A percentile compares a stretch with the other conserved stretches of the same genome.
phyloP scores from a whole-genome alignment of 2,888 invertebrate genomes.

The Rhaphigaster nebulosa region DNA sequence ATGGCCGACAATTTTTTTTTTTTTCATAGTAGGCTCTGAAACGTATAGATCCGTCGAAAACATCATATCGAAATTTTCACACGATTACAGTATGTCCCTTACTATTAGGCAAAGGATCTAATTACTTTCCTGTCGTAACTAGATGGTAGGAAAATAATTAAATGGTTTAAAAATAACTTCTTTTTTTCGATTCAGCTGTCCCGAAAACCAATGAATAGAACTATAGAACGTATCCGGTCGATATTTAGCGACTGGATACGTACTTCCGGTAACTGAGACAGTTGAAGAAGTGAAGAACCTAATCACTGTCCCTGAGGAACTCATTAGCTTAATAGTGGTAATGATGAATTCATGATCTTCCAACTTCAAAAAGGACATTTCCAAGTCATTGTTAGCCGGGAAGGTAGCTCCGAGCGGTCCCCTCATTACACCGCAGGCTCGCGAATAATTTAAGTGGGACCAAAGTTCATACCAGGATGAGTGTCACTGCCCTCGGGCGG shows the following conservation, averaged over 20 bases:
- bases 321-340: slow-evolving; percentile 13
- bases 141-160: too few relatives aligned
- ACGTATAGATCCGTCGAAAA: too few relatives aligned
- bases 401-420: not conserved
- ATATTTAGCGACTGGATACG: not conserved
- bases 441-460: not conserved
- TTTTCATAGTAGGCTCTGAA: too few relatives aligned
- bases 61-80: too few relatives aligned
- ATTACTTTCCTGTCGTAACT: too few relatives aligned
- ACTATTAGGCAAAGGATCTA: too few relatives aligned
- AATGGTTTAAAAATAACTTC: too few relatives aligned
- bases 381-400: not conserved
- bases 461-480: not conserved
- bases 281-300: not conserved
- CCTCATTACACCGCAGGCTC: not conserved
- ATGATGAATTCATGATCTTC: not conserved
- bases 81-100: too few relatives aligned
- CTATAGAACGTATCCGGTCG: too few relatives aligned
- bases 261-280: not conserved
- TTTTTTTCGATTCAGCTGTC: not conserved
- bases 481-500: not conserved
- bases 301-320: slow-evolving; percentile 2
- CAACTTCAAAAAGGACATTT: slow-evolving; percentile 5
- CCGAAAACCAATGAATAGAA: not conserved
- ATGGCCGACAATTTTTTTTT: too few relatives aligned